Evolutionary conservation across 2,888 invertebrate species (phyloP).

Genomic region (Anthophora plumipes): DNA sequence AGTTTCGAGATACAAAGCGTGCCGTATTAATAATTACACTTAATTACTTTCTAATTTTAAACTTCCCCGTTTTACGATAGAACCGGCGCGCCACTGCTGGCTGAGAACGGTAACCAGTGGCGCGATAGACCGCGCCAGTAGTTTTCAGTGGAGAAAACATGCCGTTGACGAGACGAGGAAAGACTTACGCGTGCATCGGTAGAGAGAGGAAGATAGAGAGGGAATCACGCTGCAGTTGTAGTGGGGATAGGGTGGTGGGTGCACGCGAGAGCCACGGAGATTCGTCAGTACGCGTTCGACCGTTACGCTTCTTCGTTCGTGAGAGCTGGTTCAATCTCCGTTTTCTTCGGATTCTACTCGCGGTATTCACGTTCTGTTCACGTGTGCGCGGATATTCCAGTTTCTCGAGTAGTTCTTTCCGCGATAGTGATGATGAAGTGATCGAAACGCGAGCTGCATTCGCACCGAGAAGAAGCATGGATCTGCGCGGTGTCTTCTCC

Average conservation of each 20-base stretch:
- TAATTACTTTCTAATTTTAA: slow-evolving; percentile 38
- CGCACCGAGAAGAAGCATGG: slow-evolving; percentile 48
- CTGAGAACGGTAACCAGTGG: background rate
- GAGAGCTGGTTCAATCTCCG: background rate
- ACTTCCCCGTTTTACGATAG: slow-evolving; percentile 2
- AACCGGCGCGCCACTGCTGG: slow-evolving; percentile 2
- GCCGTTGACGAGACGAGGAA: slow-evolving; percentile 13
- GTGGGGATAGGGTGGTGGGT: slow-evolving; percentile 34
- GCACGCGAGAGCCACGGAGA: slow-evolving; percentile 49
- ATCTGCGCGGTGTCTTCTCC: slow-evolving; percentile 34
- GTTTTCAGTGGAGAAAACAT: slow-evolving; percentile 24
- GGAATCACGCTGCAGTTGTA: slow-evolving; percentile 9
- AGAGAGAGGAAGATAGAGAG: background rate
- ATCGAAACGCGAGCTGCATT: slow-evolving; percentile 26
- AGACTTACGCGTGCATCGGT: background rate
- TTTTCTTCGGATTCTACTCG: background rate
- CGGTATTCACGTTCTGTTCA: slow-evolving; percentile 13
- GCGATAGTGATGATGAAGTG: slow-evolving; percentile 56
- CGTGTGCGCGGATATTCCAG: slow-evolving; percentile 27
- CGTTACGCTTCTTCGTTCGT: slow-evolving; percentile 20
- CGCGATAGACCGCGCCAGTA: background rate
- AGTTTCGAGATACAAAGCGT: background rate
- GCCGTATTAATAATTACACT: slow-evolving; percentile 20
- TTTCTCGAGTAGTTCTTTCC: background rate
- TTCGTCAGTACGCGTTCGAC: slow-evolving; percentile 56